phyloP scores from a whole-genome alignment of 2,113 vertebrate species.

The Pantherophis guttatus region DNA sequence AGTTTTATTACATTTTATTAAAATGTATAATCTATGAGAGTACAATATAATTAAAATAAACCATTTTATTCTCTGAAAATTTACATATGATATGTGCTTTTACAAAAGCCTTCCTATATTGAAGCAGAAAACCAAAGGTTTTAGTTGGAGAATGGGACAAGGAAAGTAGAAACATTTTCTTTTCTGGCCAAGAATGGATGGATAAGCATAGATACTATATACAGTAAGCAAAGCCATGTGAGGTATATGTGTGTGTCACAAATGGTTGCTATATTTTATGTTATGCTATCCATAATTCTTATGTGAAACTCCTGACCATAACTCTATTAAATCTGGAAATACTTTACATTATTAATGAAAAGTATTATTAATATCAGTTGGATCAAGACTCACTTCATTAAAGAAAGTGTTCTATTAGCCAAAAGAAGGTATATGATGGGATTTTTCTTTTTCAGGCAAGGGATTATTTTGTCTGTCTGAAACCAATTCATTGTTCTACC shows the following conservation, averaged over 20 bases:
- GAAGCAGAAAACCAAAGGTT: conserved; percentile 49
- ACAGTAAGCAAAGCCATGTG: not conserved
- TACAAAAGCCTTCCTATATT: conserved; percentile 49
- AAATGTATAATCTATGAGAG: conserved; percentile 51
- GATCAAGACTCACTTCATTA: not conserved
- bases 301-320: not conserved
- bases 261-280: conserved; percentile 10
- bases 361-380: not conserved
- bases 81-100: conserved; percentile 53
- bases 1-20: conserved; percentile 57
- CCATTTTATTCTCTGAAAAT: conserved; percentile 55
- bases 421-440: not conserved
- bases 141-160: conserved; percentile 54
- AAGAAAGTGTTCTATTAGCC: not conserved
- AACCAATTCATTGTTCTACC: not conserved
- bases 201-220: conserved; percentile 27
- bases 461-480: not conserved
- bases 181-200: conserved; percentile 48
- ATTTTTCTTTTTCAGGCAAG: not conserved
- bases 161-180: conserved; percentile 23
- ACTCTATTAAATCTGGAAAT: not conserved
- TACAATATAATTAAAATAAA: conserved; percentile 60
- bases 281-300: not conserved
- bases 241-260: not conserved
- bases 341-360: not conserved